Evolutionary conservation across 37 sponge, comb jelly and placozoan genomes (phyloP).

Genomic region (Spongia lamella): DNA sequence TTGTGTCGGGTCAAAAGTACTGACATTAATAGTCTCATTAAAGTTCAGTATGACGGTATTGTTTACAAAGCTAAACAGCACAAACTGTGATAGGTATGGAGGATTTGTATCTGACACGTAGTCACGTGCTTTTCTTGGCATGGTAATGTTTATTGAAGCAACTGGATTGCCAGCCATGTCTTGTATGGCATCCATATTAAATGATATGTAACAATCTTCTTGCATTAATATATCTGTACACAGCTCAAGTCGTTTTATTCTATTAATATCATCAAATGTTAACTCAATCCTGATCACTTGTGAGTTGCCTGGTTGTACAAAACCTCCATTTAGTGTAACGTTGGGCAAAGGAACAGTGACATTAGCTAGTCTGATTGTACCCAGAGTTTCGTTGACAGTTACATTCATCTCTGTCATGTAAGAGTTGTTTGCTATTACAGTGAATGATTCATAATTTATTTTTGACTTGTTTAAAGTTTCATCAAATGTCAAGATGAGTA

Average conservation of each 20-base stretch:
- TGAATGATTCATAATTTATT: constrained; percentile 49
- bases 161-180: constrained; percentile 77
- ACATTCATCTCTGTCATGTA: not conserved
- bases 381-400: constrained; percentile 14
- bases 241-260: constrained; percentile 70
- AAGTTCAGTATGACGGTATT: constrained; percentile 61
- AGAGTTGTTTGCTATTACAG: constrained; percentile 28
- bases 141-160: constrained; percentile 7
- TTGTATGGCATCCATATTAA: constrained; percentile 38
- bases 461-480: constrained; percentile 72
- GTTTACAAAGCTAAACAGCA: constrained; percentile 50
- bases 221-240: constrained; percentile 60
- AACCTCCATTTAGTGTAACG: constrained; percentile 70
- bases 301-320: constrained; percentile 25
- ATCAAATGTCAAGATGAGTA: constrained; percentile 74
- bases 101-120: constrained; percentile 55
- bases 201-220: constrained; percentile 70
- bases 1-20: constrained; percentile 84
- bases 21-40: constrained; percentile 82
- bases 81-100: constrained; percentile 65
- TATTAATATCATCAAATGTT: constrained; percentile 63
- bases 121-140: constrained; percentile 56
- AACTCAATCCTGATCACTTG: constrained; percentile 58
- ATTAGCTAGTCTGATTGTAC: constrained; percentile 16
- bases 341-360: constrained; percentile 32